Evolutionary conservation across 2,113 vertebrate genomes (phyloP), one percentile per base, ranked within the genome.

Genomic region (Synchiropus splendidus): DNA sequence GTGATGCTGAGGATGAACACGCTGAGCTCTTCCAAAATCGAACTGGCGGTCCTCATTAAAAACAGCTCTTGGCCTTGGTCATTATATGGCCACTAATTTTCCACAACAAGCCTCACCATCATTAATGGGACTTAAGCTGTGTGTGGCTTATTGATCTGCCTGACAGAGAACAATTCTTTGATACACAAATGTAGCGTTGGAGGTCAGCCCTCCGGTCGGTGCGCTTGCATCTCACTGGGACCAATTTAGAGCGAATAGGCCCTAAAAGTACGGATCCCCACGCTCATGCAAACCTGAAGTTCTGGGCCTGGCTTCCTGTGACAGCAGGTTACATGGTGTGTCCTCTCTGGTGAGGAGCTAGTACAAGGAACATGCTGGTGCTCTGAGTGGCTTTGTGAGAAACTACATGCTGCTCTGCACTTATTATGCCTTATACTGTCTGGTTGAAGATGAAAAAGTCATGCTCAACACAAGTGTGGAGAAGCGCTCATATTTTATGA

Each of bases 181-280:
- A 43, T 48, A 48, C 54, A 49, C 30, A 41, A 35, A 39, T 14
- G 16, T 12, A 9, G 45, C 54, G 58, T 39, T 47, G 38, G 62
- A 77, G 74, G 72, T 74, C 62, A 47, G 48, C 17, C 42, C 39
- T 11, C 32, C 51, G 64, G 52, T 60, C 43, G 41, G 57, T 47
- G 41, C 41, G 27, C 39, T 58, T 31, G 37, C 52, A 58, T 71
- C 78, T 74, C 77, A 65, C 64, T 51, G 80, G 74, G 78, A 79
- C 80, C 78, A 83, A 83, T 83, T 85, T 82, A 72, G 63, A 48
- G 30, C 16, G 50, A 52, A 60, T 58, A 54, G 59, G 43, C 5
- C 56, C 41, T 17, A 21, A 43, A 27, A 59, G 33, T 48, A 39
- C 1, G 18, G 15, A 41, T 45, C 42, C 32, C 17, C 9, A 12